phyloP scores from a whole-genome alignment of 2,113 vertebrate species.

The Phaethornis superciliosus region DNA sequence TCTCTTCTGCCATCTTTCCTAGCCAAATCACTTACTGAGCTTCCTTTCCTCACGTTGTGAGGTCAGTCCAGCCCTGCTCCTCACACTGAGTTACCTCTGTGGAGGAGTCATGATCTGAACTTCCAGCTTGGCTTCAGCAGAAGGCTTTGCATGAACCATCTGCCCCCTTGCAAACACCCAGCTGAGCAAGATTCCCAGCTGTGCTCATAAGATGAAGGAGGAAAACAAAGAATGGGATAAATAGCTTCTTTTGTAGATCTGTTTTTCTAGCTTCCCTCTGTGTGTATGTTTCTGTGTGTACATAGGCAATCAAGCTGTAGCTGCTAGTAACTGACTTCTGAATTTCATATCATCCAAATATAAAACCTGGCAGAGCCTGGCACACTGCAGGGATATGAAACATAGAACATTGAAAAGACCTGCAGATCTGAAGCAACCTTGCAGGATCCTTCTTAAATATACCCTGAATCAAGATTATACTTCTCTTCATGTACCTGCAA shows the following conservation, averaged over 20 bases:
- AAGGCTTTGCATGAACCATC: not conserved
- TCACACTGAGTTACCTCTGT: slow-evolving; percentile 33
- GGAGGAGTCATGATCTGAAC: not conserved
- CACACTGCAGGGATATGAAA: not conserved
- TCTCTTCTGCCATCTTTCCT: not conserved
- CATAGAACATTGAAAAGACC: not conserved
- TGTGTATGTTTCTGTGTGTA: not conserved
- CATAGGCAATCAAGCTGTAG: not conserved
- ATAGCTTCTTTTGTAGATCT: not conserved
- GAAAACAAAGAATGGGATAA: slow-evolving; percentile 18
- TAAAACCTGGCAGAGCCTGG: not conserved
- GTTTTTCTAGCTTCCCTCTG: not conserved
- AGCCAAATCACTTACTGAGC: not conserved
- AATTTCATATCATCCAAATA: not conserved
- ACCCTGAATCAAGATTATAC: not conserved
- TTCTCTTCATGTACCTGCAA: not conserved
- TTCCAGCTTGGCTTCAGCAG: not conserved
- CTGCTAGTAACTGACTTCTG: not conserved
- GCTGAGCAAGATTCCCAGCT: slow-evolving; percentile 13
- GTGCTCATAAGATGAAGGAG: not conserved
- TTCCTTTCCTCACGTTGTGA: slow-evolving; percentile 18
- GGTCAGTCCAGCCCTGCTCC: slow-evolving; percentile 34
- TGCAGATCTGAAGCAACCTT: not conserved
- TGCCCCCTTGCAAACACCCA: not conserved
- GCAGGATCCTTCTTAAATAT: not conserved